Conservation (phyloP, 2,888 invertebrate genomes). For the Trisateles emortualis region DNA sequence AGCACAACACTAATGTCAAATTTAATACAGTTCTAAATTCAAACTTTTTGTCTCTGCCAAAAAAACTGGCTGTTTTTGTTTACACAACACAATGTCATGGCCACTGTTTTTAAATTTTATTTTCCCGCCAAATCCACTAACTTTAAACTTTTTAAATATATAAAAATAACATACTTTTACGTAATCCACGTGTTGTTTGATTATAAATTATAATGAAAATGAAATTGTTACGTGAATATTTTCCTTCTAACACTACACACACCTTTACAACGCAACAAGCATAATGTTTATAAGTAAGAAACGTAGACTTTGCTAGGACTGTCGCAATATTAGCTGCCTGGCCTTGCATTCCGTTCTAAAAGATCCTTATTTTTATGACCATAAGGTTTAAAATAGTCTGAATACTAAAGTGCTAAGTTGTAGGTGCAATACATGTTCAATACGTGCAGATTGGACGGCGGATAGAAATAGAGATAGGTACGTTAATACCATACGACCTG, state of each 20-base stretch:
- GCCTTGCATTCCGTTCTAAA: conserved; percentile 27
- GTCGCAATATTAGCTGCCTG: conserved; percentile 68
- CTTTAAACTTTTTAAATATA: conserved; percentile 2
- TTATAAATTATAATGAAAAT: conserved; percentile 18
- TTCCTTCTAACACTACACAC: conserved; percentile 76
- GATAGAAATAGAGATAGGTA: conserved; percentile 44
- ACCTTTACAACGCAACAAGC: conserved; percentile 79
- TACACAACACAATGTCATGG: conserved; percentile 43
- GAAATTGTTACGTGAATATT: conserved; percentile 64
- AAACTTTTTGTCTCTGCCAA: conserved; percentile 20
- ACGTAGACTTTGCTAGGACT: conserved; percentile 73
- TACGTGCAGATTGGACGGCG: conserved; percentile 61
- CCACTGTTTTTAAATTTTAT: conserved; percentile 33
- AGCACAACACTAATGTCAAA: conserved; percentile 39
- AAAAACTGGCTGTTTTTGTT: conserved; percentile 36
- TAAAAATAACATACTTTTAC: neutral
- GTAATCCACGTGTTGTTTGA: conserved; percentile 2
- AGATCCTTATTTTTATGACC: conserved; percentile 26
- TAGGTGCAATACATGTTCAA: conserved; percentile 66
- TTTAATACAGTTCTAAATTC: conserved; percentile 17
- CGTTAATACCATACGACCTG: conserved; percentile 43
- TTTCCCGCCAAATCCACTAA: conserved; percentile 11
- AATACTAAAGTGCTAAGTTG: conserved; percentile 56
- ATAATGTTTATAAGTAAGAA: conserved; percentile 83
- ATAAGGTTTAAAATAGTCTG: conserved; percentile 54